Evolutionary conservation across 2,113 vertebrate species (phyloP).

Genomic region (Crocuta crocuta): DNA sequence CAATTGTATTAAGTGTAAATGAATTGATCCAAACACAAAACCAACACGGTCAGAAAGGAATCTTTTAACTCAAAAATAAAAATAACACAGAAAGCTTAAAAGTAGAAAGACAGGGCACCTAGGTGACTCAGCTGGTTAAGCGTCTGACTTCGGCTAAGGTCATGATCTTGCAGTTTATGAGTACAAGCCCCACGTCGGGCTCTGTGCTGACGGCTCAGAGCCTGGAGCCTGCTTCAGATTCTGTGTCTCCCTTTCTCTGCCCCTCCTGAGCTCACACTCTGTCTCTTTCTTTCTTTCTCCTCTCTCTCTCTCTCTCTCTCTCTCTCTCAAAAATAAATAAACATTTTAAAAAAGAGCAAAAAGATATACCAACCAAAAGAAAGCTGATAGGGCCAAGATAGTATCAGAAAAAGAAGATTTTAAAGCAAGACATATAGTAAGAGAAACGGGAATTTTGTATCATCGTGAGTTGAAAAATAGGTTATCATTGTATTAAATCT

Average conservation of each 20-base stretch:
- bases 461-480: neutral
- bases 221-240: too few species aligned
- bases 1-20: neutral
- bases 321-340: too few species aligned
- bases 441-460: neutral
- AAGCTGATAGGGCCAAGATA: neutral
- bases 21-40: neutral
- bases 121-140: too few species aligned
- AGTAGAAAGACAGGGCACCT: neutral
- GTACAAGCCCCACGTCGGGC: too few species aligned
- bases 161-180: too few species aligned
- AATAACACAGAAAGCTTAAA: constrained; percentile 17
- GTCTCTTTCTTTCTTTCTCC: too few species aligned
- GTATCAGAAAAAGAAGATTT: neutral
- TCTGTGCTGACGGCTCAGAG: too few species aligned
- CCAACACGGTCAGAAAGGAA: neutral
- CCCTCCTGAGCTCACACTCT: too few species aligned
- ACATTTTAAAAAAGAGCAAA: neutral
- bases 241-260: too few species aligned
- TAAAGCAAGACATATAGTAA: constrained; percentile 8
- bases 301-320: too few species aligned
- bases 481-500: neutral
- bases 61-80: constrained; percentile 1
- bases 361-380: neutral
- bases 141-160: too few species aligned